Evolutionary conservation across 2,113 vertebrate genomes (phyloP).

Genomic region (Macrotis lagotis): DNA sequence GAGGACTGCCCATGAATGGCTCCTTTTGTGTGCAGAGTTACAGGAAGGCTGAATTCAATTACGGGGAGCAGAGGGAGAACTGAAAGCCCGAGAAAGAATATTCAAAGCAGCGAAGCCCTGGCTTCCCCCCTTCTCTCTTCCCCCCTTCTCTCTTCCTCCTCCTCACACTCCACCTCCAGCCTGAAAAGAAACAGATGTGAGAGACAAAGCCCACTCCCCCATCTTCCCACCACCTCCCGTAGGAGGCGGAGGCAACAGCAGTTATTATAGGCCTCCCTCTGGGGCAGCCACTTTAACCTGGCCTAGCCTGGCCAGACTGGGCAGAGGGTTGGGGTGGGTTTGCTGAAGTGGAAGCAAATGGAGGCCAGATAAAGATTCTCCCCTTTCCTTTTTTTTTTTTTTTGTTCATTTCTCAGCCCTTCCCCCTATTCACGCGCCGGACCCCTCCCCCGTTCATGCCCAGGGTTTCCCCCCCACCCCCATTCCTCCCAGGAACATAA

Average conservation of each 20-base stretch:
- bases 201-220: not conserved
- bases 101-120: not conserved
- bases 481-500: not conserved
- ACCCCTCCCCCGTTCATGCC: not conserved
- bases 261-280: not conserved
- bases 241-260: no score
- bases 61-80: not conserved
- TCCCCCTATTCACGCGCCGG: not conserved
- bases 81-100: not conserved
- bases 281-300: not conserved
- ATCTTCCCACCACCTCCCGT: no score
- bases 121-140: not conserved
- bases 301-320: not conserved
- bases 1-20: not conserved
- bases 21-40: not conserved
- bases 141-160: not conserved
- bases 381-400: not conserved
- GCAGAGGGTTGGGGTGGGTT: not conserved
- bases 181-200: not conserved
- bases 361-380: not conserved
- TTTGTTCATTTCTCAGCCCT: not conserved
- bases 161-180: not conserved
- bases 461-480: not conserved
- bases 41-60: not conserved
- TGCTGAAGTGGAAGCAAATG: not conserved